Conservation (phyloP, 2,888 invertebrate species). For the Aelia acuminata region DNA sequence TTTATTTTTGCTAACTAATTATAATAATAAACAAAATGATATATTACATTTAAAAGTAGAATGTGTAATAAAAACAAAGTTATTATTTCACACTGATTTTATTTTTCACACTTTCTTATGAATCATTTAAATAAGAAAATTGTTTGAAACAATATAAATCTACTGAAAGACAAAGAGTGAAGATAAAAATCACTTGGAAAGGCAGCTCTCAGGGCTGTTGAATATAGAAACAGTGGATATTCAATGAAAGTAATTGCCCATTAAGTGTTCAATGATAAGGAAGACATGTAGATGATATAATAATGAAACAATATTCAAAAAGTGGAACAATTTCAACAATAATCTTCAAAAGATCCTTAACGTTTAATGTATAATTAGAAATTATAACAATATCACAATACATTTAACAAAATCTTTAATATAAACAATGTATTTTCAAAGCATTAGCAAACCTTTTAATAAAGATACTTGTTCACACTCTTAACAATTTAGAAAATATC, state of each 20-base stretch:
- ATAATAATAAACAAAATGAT: background rate
- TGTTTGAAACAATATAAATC: slow-evolving; percentile 38
- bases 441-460: background rate
- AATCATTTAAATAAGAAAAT: slow-evolving; percentile 39
- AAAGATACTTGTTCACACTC: background rate
- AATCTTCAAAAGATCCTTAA: background rate
- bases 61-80: slow-evolving; percentile 3
- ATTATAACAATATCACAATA: slow-evolving; percentile 14
- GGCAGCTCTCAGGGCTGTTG: background rate
- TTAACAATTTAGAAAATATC: slow-evolving; percentile 18
- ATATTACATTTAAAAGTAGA: background rate
- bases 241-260: background rate
- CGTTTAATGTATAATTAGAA: background rate
- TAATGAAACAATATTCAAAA: background rate
- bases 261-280: background rate
- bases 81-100: slow-evolving; percentile 17
- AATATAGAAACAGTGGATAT: slow-evolving; percentile 6
- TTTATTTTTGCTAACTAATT: background rate
- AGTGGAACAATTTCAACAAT: background rate
- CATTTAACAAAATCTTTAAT: slow-evolving; percentile 9
- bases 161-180: slow-evolving; percentile 43
- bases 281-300: slow-evolving; percentile 3
- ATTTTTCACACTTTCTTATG: slow-evolving; percentile 25
- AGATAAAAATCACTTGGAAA: slow-evolving; percentile 46
- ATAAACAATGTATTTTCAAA: background rate